Base-by-base conservation (phyloP, 2,888 invertebrate genomes). In the Osmoderma eremita region DNA sequence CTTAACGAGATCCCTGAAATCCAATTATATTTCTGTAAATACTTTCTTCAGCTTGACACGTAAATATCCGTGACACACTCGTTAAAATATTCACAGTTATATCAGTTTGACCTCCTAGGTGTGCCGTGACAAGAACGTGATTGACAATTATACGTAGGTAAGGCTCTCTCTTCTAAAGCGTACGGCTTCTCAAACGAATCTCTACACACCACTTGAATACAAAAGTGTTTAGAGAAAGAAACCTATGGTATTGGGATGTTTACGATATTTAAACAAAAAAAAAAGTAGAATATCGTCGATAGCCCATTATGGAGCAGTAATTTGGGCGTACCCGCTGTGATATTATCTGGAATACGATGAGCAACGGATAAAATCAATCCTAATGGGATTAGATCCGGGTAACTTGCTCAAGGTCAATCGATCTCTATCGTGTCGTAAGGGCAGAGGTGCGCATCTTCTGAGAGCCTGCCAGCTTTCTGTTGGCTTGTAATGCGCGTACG, bases 101-200 rank as follows among this genome's bases (percentile, higher is more conserved):
- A 61, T 64, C 51, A 51, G 64, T 64, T 53, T 51, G 64, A 64
- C 76, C 74, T 74, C 74, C 75, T 71, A 74, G 75, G 76, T 77
- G 78, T 74, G 76, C 73, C 76, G 72, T 74, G 74, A 74, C 75
- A 64, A 70, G 70, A 68, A 72, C 75, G 72, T 78, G 78, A 78
- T 76, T 77, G 78, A 76, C 78, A 76, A 76, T 76, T 74, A 70
- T 71, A 71, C 68, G 65, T 53, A 66, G 71, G 70, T 68, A 58
- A 36, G 68, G 68, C 71, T 67, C 69, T 70, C 30, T 30, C 8
- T 8, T 48, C 18, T n/a, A n/a, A 12, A 48, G 48, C 48, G 30
- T 10, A 8, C 1, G 30, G 8, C 5, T 30, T 30, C 30, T 24
- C 24, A 24, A 24, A 24, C 24, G 5, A 24, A 24, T 24, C 24